A percentile compares a stretch with the other conserved stretches of the same genome.
These are phyloP conservation scores for Vipera ursinii DNA, from an alignment of 2,797 vertebrate genomes.

Conservation along the genomic window DNA sequence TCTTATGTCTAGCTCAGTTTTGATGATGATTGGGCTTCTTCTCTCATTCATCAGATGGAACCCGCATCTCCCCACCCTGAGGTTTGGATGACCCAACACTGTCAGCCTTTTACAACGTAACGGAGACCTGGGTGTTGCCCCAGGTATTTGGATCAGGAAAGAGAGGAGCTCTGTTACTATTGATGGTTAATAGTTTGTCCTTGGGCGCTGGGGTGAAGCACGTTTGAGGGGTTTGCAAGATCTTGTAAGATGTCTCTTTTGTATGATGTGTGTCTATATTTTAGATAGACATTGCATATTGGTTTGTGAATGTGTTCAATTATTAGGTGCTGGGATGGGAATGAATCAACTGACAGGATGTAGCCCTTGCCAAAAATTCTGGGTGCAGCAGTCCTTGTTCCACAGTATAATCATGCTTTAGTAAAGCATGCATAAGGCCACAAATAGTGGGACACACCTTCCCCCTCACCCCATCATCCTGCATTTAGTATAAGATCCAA, in stretches of 20 bases:
- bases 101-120: not conserved
- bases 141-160: not conserved
- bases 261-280: not conserved
- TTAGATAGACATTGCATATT: not conserved
- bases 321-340: not conserved
- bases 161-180: not conserved
- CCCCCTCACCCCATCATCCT: not conserved
- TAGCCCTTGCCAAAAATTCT: not conserved
- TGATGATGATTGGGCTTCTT: not conserved
- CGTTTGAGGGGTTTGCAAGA: not conserved
- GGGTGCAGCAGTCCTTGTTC: not conserved
- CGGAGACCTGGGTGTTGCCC: not conserved
- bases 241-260: not conserved
- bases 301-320: not conserved
- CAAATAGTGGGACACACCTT: not conserved
- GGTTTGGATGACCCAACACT: not conserved
- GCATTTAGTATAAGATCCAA: not conserved
- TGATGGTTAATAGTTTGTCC: not conserved
- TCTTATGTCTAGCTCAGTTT: not conserved
- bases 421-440: not conserved
- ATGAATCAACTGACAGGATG: not conserved
- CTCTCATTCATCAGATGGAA: not conserved
- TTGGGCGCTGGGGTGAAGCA: not conserved
- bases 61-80: not conserved
- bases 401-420: not conserved